These are phyloP conservation scores for Rhagonycha fulva DNA, from an alignment of 2,888 invertebrate species.

Conservation along the genomic window DNA sequence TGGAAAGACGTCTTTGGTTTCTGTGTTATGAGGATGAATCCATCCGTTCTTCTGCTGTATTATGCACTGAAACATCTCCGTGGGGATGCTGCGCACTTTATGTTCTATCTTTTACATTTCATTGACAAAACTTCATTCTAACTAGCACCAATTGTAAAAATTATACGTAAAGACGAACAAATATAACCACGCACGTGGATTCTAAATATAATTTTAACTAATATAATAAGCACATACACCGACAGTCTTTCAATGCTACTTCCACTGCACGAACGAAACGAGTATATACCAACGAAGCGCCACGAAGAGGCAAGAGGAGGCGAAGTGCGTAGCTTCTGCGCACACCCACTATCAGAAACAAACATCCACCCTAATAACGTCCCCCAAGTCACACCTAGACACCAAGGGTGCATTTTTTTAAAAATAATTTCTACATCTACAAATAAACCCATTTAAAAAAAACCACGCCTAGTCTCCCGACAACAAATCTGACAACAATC, in stretches of 20 bases:
- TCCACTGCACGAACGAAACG: constrained; percentile 13
- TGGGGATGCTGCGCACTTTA: constrained; percentile 34
- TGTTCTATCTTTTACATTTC: constrained; percentile 17
- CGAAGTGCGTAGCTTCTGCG: constrained; percentile 26
- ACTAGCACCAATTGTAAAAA: constrained; percentile 19
- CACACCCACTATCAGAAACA: constrained; percentile 17
- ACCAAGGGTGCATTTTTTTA: constrained; percentile 15
- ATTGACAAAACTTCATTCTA: constrained; percentile 29
- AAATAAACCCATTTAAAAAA: constrained; percentile 5
- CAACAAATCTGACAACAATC: not conserved
- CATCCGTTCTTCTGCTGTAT: constrained; percentile 80
- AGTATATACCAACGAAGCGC: constrained; percentile 14
- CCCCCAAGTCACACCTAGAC: constrained; percentile 34
- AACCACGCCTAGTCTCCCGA: constrained; percentile 5
- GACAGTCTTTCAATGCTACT: not conserved
- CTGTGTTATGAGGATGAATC: constrained; percentile 71
- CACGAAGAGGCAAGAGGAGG: constrained; percentile 27
- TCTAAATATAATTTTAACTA: constrained; percentile 32
- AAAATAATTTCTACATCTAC: constrained; percentile 7
- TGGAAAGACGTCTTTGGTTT: constrained; percentile 75
- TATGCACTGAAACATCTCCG: constrained; percentile 79
- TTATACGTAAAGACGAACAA: constrained; percentile 19
- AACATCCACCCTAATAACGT: constrained; percentile 30
- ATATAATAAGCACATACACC: constrained; percentile 1
- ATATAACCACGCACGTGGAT: constrained; percentile 37